These are phyloP conservation scores for Rhyacichthys aspro DNA, from an alignment of 2,797 vertebrate genomes.

Conservation along the genomic window DNA sequence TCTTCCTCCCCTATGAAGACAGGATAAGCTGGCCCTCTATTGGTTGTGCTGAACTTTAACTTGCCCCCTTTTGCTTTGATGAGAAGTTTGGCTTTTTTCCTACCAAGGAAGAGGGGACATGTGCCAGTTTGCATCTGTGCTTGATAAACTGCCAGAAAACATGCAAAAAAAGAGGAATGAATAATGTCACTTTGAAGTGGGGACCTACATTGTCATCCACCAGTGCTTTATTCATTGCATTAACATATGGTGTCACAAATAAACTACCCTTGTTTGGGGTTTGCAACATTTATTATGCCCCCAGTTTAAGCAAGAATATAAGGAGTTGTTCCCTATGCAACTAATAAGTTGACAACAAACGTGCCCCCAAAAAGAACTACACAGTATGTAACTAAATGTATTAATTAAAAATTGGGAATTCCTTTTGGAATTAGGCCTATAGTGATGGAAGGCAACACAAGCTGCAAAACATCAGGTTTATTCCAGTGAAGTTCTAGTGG, in stretches of 20 bases:
- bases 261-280: conserved; percentile 31
- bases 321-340: not conserved
- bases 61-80: conserved; percentile 64
- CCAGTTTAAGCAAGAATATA: conserved; percentile 1
- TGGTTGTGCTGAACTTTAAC: conserved; percentile 60
- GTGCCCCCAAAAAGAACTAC: too few relatives aligned
- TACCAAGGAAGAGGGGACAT: conserved; percentile 31
- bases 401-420: too few relatives aligned
- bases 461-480: too few relatives aligned
- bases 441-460: too few relatives aligned
- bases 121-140: conserved; percentile 55
- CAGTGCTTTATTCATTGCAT: conserved; percentile 28
- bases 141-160: conserved; percentile 63
- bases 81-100: conserved; percentile 49
- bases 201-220: conserved; percentile 55
- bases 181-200: conserved; percentile 57
- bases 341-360: too few relatives aligned
- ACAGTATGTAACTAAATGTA: too few relatives aligned
- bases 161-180: conserved; percentile 7
- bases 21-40: conserved; percentile 43
- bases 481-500: too few relatives aligned
- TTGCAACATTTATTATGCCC: conserved; percentile 3
- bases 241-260: conserved; percentile 42
- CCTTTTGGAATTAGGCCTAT: too few relatives aligned
- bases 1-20: conserved; percentile 42